Percentiles rank a stretch among this genome's conserved stretches.
Conservation (phyloP, 2,888 invertebrate genomes). For the Erebia ligea region DNA sequence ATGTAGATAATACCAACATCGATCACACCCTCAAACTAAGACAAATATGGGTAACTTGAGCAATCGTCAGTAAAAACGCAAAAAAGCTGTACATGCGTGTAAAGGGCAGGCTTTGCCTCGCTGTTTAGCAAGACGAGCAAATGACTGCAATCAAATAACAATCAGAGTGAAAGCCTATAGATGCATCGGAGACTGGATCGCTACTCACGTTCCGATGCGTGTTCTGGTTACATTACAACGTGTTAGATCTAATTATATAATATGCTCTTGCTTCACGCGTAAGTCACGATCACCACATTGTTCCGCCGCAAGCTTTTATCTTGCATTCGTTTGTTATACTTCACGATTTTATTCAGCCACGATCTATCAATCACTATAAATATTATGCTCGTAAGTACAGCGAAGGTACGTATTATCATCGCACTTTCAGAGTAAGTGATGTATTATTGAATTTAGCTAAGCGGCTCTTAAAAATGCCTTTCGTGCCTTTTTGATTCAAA, state of each 20-base stretch:
- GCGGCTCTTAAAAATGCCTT: no score
- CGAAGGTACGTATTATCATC: conserved; percentile 16
- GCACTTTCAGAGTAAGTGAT: neutral
- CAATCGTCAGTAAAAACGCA: neutral
- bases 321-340: conserved; percentile 12
- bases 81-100: conserved; percentile 2
- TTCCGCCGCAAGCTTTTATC: conserved; percentile 27
- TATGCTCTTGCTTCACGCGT: conserved; percentile 62
- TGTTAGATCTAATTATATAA: conserved; percentile 71
- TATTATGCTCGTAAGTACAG: neutral
- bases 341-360: conserved; percentile 34
- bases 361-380: conserved; percentile 49
- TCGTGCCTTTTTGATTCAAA: no score
- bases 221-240: conserved; percentile 74
- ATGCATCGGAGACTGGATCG: conserved; percentile 56
- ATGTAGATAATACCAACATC: neutral
- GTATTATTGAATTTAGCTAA: neutral
- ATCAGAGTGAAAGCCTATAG: conserved; percentile 71
- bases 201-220: conserved; percentile 51
- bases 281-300: conserved; percentile 58
- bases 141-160: conserved; percentile 76
- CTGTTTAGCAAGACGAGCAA: conserved; percentile 68
- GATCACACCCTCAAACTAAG: neutral
- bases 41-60: neutral
- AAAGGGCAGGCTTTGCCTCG: conserved; percentile 41